Evolutionary conservation across 2,797 vertebrate genomes (phyloP).

Genomic region (Arnoldichthys spilopterus): DNA sequence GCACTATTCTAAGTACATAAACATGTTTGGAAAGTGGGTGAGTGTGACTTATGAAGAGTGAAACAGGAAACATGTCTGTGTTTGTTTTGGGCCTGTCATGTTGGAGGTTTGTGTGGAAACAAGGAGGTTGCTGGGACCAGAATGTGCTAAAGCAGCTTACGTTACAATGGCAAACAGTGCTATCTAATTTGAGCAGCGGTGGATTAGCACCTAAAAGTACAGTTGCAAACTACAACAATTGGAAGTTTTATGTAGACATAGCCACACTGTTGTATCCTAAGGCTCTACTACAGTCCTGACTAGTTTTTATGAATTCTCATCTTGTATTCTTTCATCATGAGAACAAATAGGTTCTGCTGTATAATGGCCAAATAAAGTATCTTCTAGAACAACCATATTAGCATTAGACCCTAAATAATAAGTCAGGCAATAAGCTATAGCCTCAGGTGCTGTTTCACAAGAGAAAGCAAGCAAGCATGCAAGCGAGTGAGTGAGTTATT

Average conservation of each 20-base stretch:
- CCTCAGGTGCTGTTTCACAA: neutral
- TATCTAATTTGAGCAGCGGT: neutral
- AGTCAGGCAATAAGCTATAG: conserved; percentile 3
- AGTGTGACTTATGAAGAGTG: conserved; percentile 6
- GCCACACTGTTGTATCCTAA: neutral
- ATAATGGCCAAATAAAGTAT: neutral
- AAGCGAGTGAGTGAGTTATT: neutral
- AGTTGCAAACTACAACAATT: conserved; percentile 12
- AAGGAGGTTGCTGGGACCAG: conserved; percentile 21
- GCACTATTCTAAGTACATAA: conserved; percentile 13
- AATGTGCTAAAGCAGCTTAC: neutral
- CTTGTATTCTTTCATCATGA: neutral
- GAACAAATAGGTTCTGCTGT: neutral
- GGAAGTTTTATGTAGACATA: conserved; percentile 1
- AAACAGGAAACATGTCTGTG: conserved; percentile 15
- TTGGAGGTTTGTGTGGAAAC: conserved; percentile 43
- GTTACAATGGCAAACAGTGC: neutral
- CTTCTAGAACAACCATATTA: neutral
- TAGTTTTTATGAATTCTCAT: neutral
- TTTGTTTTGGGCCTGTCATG: conserved; percentile 38
- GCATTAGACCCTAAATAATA: conserved; percentile 42
- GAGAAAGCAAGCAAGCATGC: conserved; percentile 9
- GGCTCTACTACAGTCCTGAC: neutral
- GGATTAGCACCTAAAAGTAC: conserved; percentile 19
- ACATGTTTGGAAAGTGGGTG: conserved; percentile 25